Percentiles rank a stretch among this genome's conserved stretches.
Conservation (phyloP, 2,888 invertebrate genomes). For the Chaetogeoica ovagalla region DNA sequence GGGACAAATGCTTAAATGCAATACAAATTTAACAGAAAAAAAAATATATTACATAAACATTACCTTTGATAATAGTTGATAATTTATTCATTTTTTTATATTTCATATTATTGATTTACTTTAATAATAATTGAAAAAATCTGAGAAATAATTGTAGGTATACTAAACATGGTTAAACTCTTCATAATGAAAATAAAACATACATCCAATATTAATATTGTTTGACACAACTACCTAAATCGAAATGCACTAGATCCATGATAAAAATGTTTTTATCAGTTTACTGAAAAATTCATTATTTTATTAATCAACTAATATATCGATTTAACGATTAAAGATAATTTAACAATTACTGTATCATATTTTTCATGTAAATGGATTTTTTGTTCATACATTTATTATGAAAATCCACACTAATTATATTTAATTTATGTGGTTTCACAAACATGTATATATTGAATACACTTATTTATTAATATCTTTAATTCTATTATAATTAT, state of each 20-base stretch:
- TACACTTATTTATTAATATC: neutral
- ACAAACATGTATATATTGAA: neutral
- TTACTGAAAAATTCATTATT: slow-evolving; percentile 29
- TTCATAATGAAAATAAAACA: neutral
- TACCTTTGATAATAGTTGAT: slow-evolving; percentile 21
- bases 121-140: neutral
- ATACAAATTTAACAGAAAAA: neutral
- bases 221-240: too few species aligned
- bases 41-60: neutral
- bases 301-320: slow-evolving; percentile 22
- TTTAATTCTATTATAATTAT: neutral
- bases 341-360: neutral
- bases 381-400: slow-evolving; percentile 9
- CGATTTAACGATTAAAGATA: slow-evolving; percentile 28
- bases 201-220: neutral
- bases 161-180: neutral
- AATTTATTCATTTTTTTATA: slow-evolving; percentile 24
- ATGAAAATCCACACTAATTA: neutral
- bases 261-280: slow-evolving; percentile 11
- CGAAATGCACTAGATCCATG: neutral
- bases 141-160: neutral
- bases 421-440: neutral
- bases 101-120: neutral
- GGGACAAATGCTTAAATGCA: too few species aligned
- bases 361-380: neutral